These are phyloP conservation scores for Drosophila ananassae DNA, from an alignment of 1,140 invertebrate species.

Conservation along the genomic window DNA sequence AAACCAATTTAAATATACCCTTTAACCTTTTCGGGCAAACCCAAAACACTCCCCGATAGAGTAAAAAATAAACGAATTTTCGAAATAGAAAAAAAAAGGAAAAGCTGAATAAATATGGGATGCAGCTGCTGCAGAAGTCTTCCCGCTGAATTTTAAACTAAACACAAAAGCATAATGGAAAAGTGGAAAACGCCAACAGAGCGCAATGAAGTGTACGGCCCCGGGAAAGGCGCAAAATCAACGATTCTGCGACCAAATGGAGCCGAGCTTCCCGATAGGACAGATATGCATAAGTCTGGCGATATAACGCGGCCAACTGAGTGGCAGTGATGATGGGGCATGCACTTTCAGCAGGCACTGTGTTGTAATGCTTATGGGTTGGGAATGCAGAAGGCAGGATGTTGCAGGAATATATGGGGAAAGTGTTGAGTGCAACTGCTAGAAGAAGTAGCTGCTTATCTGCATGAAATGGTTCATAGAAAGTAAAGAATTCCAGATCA, in stretches of 20 bases:
- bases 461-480: not conserved
- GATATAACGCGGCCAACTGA: slow-evolving; percentile 37
- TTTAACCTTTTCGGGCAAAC: not conserved
- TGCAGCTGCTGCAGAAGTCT: slow-evolving; percentile 64
- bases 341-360: slow-evolving; percentile 28
- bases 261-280: slow-evolving; percentile 49
- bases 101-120: slow-evolving; percentile 47
- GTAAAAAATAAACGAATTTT: slow-evolving; percentile 11
- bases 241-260: slow-evolving; percentile 47
- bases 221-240: slow-evolving; percentile 45
- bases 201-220: slow-evolving; percentile 73
- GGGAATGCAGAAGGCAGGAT: not conserved
- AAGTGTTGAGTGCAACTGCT: not conserved
- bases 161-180: slow-evolving; percentile 73
- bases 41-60: slow-evolving; percentile 14
- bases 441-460: not conserved
- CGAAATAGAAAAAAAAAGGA: slow-evolving; percentile 6
- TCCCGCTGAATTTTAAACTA: slow-evolving; percentile 74
- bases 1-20: not conserved
- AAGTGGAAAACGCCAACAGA: slow-evolving; percentile 74
- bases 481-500: too few species aligned
- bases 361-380: slow-evolving; percentile 12
- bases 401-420: not conserved
- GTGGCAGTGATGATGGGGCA: slow-evolving; percentile 30
- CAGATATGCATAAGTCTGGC: slow-evolving; percentile 19